Evolutionary conservation across 1,140 invertebrate species (phyloP), one percentile per base, ranked within the genome.

Genomic region (Eubasilissa regina): DNA sequence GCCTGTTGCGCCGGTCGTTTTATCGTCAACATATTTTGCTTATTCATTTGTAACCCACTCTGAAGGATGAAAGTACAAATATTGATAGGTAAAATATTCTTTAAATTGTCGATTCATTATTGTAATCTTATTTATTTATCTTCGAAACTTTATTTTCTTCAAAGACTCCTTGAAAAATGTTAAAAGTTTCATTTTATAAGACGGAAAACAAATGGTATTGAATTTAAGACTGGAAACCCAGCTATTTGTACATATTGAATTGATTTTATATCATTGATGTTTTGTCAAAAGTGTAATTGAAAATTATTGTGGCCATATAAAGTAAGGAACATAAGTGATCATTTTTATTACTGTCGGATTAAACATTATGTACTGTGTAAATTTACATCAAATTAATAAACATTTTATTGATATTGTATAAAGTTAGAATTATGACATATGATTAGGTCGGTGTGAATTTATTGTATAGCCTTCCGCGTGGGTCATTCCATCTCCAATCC

Each of bases 21-120:
- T 43, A 73, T 75, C 51, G 53, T 75, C 47, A 53, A 73, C 58
- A 68, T 45, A 44, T 45, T 68, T 68, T 47, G 64, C 64, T 47
- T 73, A 12, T 73, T 73, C 19, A 73, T 73, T 73, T 73, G 68
- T 73, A 55, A 47, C 51, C 19, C 35, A 25, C 64, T 66, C 35
- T 66, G 62, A 80, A 56, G 78, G 78, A 78, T 64, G 78, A 82
- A 82, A 82, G 81, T 82, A 82, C 81, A 82, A 82, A 82, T 82
- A 82, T 75, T 78, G 75, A 80, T 80, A 82, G 81, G 74, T 73
- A 80, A 82, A 82, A 60, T 73, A 78, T 75, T 78, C 77, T 48
- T 72, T 47, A 77, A 76, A 64, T 64, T 13, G 56, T 64, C 19
- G 74, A 48, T 76, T 51, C 53, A 58, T 45, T 58, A 43, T 25